Conservation (phyloP, 2,888 invertebrate species). For the Caenorhabditis drosophilae region DNA sequence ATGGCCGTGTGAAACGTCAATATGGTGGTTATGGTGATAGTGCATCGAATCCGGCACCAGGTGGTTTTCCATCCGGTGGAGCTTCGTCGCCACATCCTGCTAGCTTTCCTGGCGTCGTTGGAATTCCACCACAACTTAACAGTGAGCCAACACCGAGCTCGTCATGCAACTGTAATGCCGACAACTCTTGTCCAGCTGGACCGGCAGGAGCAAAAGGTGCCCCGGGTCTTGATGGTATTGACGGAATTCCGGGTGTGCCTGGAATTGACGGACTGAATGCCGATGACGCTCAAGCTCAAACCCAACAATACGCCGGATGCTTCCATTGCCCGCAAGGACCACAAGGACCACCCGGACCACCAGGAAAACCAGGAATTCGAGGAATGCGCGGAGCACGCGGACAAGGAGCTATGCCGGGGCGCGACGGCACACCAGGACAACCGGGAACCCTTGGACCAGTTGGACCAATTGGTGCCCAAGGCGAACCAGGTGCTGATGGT, state of each 20-base stretch:
- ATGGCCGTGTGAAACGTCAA: conserved; percentile 50
- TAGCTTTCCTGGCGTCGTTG: conserved; percentile 41
- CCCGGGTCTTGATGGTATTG: conserved; percentile 52
- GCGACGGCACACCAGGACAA: conserved; percentile 60
- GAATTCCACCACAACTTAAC: conserved; percentile 39
- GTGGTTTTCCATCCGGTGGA: conserved; percentile 16
- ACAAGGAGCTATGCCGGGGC: conserved; percentile 61
- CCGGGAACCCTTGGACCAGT: conserved; percentile 52
- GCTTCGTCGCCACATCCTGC: conserved; percentile 14
- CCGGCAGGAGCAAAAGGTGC: conserved; percentile 57
- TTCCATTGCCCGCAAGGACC: conserved; percentile 60
- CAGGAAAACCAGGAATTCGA: conserved; percentile 52
- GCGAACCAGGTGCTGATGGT: conserved; percentile 57
- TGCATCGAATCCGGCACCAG: conserved; percentile 24
- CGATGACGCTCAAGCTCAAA: conserved; percentile 56
- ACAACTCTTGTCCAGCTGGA: conserved; percentile 56
- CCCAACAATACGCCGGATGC: conserved; percentile 61
- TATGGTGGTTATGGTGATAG: conserved; percentile 56
- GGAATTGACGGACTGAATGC: conserved; percentile 57
- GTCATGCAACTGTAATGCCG: conserved; percentile 51
- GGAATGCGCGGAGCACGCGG: conserved; percentile 65
- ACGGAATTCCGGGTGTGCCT: conserved; percentile 55
- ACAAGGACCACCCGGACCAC: conserved; percentile 48
- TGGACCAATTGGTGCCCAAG: conserved; percentile 53
- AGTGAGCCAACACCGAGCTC: conserved; percentile 32